Evolutionary conservation across 1,140 invertebrate species (phyloP), one percentile per base, ranked within the genome.

Genomic region (Asobara japonica): DNA sequence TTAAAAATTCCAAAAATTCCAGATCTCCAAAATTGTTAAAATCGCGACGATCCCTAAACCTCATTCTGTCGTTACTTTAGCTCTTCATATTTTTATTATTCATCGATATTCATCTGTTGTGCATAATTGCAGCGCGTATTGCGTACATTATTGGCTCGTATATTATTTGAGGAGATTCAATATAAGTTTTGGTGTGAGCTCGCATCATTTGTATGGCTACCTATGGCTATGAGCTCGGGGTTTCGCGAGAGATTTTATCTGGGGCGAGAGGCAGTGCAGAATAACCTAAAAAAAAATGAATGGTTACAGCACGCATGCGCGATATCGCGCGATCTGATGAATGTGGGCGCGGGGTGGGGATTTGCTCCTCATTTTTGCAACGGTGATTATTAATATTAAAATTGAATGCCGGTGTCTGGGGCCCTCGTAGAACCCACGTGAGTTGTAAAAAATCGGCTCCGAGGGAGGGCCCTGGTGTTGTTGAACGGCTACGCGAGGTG

Each of bases 131-230:
- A 79, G 76, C 70, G 79, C 79, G 2, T 80, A 83, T 83, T 82
- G n/a, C 79, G 75, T 82, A 80, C 78, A 82, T 83, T 83, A 83
- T 82, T 82, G 79, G 80, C 79, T 82, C 81, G 78, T 83, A 83
- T 83, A 83, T 83, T 83, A 83, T 83, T 82, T 83, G 78, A 80
- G 75, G 81, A 77, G 76, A 83, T 83, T 83, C 82, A 83, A 83
- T 83, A 82, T 62, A 81, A 78, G 65, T 83, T 77, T 65, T 48
- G 65, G 76, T 31, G 60, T 31, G 60, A 62, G 60, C 29, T 62
- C n/a, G 60, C 11, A 62, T 62, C 13, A 62, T 31, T 62, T 62
- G 51, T 62, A 62, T 16, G n/a, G n/a, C n/a, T n/a, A n/a, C n/a
- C n/a, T n/a, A n/a, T n/a, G n/a, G n/a, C n/a, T 69, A 69, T 31